A percentile compares a stretch with the other conserved stretches of the same genome.
Conservation (phyloP, 2,888 invertebrate species). For the Lymantria dispar region DNA sequence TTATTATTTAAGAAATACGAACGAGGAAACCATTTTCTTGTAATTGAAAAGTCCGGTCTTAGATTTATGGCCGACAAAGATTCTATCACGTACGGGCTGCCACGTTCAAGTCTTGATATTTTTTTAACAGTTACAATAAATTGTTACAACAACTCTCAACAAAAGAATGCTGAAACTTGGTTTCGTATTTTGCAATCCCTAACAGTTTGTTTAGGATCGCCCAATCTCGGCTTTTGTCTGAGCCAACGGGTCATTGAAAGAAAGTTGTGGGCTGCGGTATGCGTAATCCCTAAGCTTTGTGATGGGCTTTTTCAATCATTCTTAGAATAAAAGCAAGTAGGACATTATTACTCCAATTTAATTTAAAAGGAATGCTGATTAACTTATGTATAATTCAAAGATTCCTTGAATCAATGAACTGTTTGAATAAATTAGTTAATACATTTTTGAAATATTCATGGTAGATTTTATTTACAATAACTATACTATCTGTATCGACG, state of each 20-base stretch:
- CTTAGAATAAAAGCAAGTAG: constrained; percentile 9
- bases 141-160: constrained; percentile 29
- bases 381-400: not conserved
- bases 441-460: not conserved
- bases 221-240: constrained; percentile 32
- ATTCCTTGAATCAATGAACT: not conserved
- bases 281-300: constrained; percentile 17
- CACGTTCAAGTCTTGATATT: constrained; percentile 16
- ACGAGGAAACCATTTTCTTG: constrained; percentile 1
- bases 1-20: not conserved
- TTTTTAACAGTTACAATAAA: constrained; percentile 16
- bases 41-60: constrained; percentile 13
- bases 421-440: not conserved
- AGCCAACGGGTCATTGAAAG: constrained; percentile 33
- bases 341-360: constrained; percentile 7
- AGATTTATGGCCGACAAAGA: constrained; percentile 19
- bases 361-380: not conserved
- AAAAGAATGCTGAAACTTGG: constrained; percentile 28
- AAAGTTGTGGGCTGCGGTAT: constrained; percentile 16
- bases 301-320: constrained; percentile 19
- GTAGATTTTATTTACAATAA: too few species aligned
- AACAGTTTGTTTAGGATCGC: constrained; percentile 41
- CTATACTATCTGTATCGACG: too few species aligned
- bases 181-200: constrained; percentile 30
- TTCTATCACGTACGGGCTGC: constrained; percentile 20